Conservation (phyloP, 2,113 vertebrate genomes). For the Scomber scombrus region DNA sequence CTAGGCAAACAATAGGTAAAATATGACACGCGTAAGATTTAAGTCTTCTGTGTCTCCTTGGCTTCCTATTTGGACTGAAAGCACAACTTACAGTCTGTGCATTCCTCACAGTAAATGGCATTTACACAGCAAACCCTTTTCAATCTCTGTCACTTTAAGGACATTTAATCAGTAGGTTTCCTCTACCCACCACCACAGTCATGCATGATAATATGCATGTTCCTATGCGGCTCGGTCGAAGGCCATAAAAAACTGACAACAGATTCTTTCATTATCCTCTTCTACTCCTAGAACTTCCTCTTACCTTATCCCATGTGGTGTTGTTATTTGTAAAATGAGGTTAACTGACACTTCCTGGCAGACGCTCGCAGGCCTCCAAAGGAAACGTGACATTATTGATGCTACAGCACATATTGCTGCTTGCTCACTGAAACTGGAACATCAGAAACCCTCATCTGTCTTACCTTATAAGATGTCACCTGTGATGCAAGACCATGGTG, state of each 20-base stretch:
- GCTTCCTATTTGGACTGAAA: conserved; percentile 26
- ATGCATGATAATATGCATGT: conserved; percentile 61
- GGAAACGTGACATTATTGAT: conserved; percentile 16
- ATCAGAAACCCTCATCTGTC: not conserved
- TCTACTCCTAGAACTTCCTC: conserved; percentile 11
- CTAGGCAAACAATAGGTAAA: not conserved
- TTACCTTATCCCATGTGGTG: conserved; percentile 5
- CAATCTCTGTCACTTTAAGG: conserved; percentile 51
- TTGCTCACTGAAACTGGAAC: not conserved
- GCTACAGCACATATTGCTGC: not conserved
- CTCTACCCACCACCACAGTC: conserved; percentile 63
- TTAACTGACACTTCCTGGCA: conserved; percentile 31
- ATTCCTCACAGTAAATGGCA: conserved; percentile 19
- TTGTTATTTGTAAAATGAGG: conserved; percentile 22
- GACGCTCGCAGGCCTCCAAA: not conserved
- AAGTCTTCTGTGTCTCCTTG: not conserved
- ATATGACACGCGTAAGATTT: not conserved
- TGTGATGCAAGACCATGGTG: conserved; percentile 18
- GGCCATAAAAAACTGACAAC: conserved; percentile 39
- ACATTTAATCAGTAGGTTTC: conserved; percentile 72
- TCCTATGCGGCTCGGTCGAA: conserved; percentile 39
- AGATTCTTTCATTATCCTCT: conserved; percentile 25
- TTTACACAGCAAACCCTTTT: conserved; percentile 27
- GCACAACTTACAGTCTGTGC: conserved; percentile 10
- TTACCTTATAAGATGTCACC: conserved; percentile 42